A percentile compares a stretch with the other conserved stretches of the same genome.
phyloP scores from a whole-genome alignment of 2,113 vertebrate genomes.

The Corvus cornix region DNA sequence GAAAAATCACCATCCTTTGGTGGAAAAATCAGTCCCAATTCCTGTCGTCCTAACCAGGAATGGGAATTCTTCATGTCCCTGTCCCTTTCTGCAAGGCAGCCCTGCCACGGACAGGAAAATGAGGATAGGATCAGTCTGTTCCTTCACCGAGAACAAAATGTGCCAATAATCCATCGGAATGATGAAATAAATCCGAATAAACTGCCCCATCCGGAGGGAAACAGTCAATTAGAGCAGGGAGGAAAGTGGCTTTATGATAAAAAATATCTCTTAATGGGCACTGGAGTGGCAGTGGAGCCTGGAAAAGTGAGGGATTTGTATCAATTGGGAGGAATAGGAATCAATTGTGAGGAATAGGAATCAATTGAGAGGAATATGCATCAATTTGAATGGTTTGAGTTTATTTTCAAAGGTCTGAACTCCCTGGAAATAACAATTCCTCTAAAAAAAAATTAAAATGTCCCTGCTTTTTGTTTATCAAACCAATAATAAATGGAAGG shows the following conservation, averaged over 20 bases:
- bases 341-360: neutral
- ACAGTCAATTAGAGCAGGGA: neutral
- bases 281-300: neutral
- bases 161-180: neutral
- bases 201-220: neutral
- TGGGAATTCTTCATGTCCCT: neutral
- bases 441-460: neutral
- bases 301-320: neutral
- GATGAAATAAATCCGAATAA: neutral
- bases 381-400: neutral
- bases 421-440: neutral
- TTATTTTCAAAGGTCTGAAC: neutral
- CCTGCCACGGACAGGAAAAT: neutral
- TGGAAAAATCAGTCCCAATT: neutral
- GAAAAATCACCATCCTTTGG: accelerated
- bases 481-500: neutral
- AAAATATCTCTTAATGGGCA: neutral
- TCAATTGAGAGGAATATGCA: neutral
- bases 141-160: neutral
- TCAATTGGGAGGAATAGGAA: neutral
- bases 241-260: neutral
- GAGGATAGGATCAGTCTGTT: neutral
- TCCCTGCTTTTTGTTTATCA: neutral
- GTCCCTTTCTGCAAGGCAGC: neutral
- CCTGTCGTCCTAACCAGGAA: neutral